Conservation (phyloP, 2,113 vertebrate genomes). For the Dicrurus megarhynchus region DNA sequence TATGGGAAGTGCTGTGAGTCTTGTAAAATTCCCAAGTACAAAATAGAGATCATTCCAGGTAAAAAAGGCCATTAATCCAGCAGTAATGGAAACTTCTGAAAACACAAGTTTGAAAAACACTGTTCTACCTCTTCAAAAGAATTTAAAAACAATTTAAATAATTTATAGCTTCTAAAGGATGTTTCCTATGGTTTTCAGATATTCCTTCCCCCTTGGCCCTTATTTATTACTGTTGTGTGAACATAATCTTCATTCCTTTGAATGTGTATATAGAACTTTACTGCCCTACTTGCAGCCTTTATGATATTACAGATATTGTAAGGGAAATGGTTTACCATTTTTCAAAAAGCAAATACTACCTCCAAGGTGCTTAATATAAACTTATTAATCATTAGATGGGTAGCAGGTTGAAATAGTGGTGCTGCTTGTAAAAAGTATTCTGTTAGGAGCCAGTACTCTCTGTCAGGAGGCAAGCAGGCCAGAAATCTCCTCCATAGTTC, state of each 20-base stretch:
- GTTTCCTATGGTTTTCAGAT: background rate
- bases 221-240: background rate
- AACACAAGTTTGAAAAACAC: background rate
- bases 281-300: background rate
- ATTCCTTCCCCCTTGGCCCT: background rate
- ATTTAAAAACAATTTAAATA: background rate
- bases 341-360: background rate
- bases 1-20: background rate
- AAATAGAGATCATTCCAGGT: background rate
- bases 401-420: background rate
- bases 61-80: background rate
- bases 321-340: background rate
- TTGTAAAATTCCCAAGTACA: background rate
- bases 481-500: background rate
- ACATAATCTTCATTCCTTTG: background rate
- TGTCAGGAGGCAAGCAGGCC: background rate
- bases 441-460: background rate
- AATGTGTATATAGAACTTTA: background rate
- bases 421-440: background rate
- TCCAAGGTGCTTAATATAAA: background rate
- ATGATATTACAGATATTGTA: background rate
- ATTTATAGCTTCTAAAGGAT: background rate
- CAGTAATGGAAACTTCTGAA: background rate
- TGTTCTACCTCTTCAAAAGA: background rate
- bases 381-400: background rate